Percentiles rank a stretch among this genome's conserved stretches.
Evolutionary conservation across 2,888 invertebrate species (phyloP).

Genomic region (Spicauda simplicius): DNA sequence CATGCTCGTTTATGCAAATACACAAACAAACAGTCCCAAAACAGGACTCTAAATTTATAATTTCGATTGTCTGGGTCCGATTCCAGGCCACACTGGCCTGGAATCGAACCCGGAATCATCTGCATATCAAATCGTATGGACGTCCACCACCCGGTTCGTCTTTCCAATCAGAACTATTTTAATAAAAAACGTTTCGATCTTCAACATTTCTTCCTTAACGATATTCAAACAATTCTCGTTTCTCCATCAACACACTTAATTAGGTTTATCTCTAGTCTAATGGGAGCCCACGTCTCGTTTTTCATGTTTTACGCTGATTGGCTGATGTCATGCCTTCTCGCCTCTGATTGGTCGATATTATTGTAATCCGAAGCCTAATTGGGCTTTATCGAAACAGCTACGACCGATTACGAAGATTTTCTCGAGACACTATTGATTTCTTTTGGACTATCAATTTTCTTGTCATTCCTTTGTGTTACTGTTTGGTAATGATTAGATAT

Average conservation of each 20-base stretch:
- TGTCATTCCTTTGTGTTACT: not conserved
- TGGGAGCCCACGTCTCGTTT: slow-evolving; percentile 6
- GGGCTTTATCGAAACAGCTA: slow-evolving; percentile 4
- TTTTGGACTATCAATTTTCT: not conserved
- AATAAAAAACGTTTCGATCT: too few relatives aligned
- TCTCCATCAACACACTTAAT: slow-evolving; percentile 4
- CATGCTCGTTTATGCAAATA: too few relatives aligned
- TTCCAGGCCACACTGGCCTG: too few relatives aligned
- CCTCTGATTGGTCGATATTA: slow-evolving; percentile 34
- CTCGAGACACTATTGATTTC: slow-evolving; percentile 12
- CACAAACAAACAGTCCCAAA: too few relatives aligned
- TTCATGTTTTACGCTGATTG: slow-evolving; percentile 31
- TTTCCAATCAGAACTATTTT: too few relatives aligned
- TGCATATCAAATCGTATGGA: too few relatives aligned
- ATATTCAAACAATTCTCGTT: not conserved
- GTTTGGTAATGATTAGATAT: too few relatives aligned
- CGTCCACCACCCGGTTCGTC: too few relatives aligned
- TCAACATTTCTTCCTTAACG: too few relatives aligned
- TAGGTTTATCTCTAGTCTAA: slow-evolving; percentile 5
- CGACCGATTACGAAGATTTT: slow-evolving; percentile 8
- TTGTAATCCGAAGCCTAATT: slow-evolving; percentile 23
- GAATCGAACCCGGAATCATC: too few relatives aligned
- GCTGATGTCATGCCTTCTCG: slow-evolving; percentile 25
- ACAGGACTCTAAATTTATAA: too few relatives aligned
- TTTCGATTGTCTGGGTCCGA: too few relatives aligned